Percentiles rank a stretch among this genome's conserved stretches.
phyloP scores from a whole-genome alignment of 2,888 invertebrate species.

The Nymphalis c-album region DNA sequence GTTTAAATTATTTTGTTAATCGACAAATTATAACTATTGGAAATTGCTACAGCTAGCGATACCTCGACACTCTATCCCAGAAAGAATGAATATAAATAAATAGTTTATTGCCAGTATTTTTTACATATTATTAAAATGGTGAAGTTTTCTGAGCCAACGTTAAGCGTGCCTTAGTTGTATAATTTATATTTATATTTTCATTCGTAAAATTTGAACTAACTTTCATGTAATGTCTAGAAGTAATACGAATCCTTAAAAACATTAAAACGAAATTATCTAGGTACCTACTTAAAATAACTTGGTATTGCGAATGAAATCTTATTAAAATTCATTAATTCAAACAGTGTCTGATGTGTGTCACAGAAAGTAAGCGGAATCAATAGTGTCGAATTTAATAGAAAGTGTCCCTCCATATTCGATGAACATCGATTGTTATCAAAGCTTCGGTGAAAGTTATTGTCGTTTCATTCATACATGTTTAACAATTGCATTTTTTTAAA shows the following conservation, averaged over 20 bases:
- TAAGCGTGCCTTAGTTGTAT: too few species aligned
- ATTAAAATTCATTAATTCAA: slow-evolving; percentile 5
- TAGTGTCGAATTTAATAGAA: slow-evolving; percentile 47
- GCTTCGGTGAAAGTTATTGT: slow-evolving; percentile 43
- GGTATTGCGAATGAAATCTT: background rate
- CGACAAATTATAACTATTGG: too few species aligned
- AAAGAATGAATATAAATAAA: too few species aligned
- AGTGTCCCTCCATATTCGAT: slow-evolving; percentile 45
- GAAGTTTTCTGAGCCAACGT: too few species aligned
- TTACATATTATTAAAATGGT: too few species aligned
- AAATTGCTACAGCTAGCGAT: too few species aligned
- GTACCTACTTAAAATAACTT: background rate
- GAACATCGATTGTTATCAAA: slow-evolving; percentile 41
- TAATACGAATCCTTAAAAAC: background rate
- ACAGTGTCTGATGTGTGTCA: slow-evolving; percentile 11
- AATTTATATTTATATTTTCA: too few species aligned
- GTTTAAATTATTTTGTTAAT: too few species aligned
- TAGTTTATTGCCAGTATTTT: too few species aligned
- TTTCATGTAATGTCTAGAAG: too few species aligned
- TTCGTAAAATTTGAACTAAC: too few species aligned
- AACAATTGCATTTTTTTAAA: background rate
- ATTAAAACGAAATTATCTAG: background rate
- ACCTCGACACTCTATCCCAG: too few species aligned
- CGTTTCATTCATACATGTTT: background rate
- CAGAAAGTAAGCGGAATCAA: slow-evolving; percentile 32